Conservation (phyloP, 1,140 invertebrate species). For the Drosophila sp. region DNA sequence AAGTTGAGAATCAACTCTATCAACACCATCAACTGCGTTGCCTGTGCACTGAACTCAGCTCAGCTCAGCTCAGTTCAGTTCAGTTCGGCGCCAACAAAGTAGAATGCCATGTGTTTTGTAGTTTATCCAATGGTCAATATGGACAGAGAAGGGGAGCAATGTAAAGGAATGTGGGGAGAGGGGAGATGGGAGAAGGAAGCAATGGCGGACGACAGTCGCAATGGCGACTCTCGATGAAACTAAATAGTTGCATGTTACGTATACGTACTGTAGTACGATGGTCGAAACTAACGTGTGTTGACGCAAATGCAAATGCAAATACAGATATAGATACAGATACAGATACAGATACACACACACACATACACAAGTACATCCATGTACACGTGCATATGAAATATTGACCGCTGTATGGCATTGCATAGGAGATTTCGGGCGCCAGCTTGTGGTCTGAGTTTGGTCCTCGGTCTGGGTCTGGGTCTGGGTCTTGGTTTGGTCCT, state of each 20-base stretch:
- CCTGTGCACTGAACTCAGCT: conserved; percentile 67
- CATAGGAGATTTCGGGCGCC: conserved; percentile 60
- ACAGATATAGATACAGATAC: conserved; percentile 23
- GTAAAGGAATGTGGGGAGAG: not conserved
- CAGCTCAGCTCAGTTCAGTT: no score
- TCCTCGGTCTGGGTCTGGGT: not conserved
- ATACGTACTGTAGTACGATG: conserved; percentile 69
- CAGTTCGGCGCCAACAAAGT: conserved; percentile 59
- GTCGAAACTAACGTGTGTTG: conserved; percentile 33
- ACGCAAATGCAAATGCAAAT: conserved; percentile 58
- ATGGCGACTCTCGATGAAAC: conserved; percentile 41
- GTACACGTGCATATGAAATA: conserved; percentile 74
- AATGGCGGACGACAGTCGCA: conserved; percentile 31
- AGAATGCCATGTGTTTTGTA: conserved; percentile 56
- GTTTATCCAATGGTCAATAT: conserved; percentile 43
- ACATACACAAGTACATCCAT: conserved; percentile 32
- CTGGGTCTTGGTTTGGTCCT: no score
- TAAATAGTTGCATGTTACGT: conserved; percentile 71
- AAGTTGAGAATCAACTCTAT: conserved; percentile 32
- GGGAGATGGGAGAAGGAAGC: conserved; percentile 1
- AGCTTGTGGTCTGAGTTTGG: conserved; percentile 22
- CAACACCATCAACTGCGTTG: conserved; percentile 44
- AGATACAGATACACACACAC: conserved; percentile 9
- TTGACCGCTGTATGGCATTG: conserved; percentile 66
- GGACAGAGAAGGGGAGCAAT: conserved; percentile 14